These are phyloP conservation scores for Fringilla coelebs DNA, from an alignment of 2,797 vertebrate species.

Conservation along the genomic window DNA sequence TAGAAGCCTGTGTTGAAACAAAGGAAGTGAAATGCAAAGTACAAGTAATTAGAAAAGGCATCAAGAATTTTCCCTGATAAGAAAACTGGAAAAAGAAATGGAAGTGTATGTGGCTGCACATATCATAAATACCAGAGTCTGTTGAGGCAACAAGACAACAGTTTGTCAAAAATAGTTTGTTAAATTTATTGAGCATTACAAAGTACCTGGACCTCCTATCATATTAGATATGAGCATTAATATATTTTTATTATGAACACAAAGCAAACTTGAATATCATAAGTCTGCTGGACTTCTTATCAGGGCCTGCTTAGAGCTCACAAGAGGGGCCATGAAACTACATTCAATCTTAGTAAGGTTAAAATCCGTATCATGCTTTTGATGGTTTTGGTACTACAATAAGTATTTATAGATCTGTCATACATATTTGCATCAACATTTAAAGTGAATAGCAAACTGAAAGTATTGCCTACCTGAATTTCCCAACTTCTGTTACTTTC, in stretches of 20 bases:
- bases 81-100: background rate
- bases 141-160: background rate
- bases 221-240: background rate
- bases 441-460: conserved; percentile 14
- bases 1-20: background rate
- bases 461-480: background rate
- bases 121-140: background rate
- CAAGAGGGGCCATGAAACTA: background rate
- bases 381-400: background rate
- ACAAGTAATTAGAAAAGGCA: background rate
- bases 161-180: background rate
- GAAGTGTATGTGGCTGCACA: background rate
- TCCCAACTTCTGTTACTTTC: conserved; percentile 5
- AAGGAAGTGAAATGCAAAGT: background rate
- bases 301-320: background rate
- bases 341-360: background rate
- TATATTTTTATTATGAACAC: background rate
- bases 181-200: background rate
- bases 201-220: background rate
- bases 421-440: background rate
- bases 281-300: background rate
- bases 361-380: background rate
- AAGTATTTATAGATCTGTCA: background rate
- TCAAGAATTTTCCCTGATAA: background rate
- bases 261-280: background rate